Conservation (phyloP, 92 coral and sea anemone genomes). For the Anthopleura xanthogrammica region DNA sequence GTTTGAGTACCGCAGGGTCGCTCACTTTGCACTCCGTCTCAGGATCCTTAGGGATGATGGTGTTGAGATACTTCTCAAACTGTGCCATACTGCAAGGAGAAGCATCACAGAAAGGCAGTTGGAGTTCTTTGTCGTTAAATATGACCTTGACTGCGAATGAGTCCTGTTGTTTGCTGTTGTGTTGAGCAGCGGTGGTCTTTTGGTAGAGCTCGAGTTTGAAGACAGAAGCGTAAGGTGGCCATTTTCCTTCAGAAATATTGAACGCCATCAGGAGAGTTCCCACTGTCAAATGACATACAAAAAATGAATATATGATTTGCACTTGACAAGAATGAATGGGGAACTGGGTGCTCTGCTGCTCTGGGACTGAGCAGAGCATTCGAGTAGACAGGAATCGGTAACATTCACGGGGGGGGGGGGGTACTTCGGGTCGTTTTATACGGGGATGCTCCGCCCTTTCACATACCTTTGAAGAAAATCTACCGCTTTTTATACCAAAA, state of each 20-base stretch:
- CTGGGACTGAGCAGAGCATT: too few species aligned
- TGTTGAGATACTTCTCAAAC: slow-evolving; percentile 56
- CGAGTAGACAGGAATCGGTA: too few species aligned
- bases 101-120: slow-evolving; percentile 71
- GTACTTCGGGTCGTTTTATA: too few species aligned
- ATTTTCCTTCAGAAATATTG: slow-evolving; percentile 69
- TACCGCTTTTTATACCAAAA: too few species aligned
- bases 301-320: too few species aligned
- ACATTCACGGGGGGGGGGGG: too few species aligned
- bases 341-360: too few species aligned
- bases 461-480: too few species aligned
- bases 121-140: slow-evolving; percentile 69
- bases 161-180: slow-evolving; percentile 15
- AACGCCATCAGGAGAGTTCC: slow-evolving; percentile 76
- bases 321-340: neutral
- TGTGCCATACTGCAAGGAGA: slow-evolving; percentile 68
- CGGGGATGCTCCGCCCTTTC: too few species aligned
- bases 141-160: slow-evolving; percentile 68
- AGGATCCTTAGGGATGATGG: slow-evolving; percentile 61
- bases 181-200: slow-evolving; percentile 24
- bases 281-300: slow-evolving; percentile 38
- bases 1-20: slow-evolving; percentile 25
- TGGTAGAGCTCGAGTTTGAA: slow-evolving; percentile 75
- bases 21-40: slow-evolving; percentile 57
- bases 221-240: slow-evolving; percentile 93